Percentiles rank a stretch among this genome's conserved stretches.
Conservation (phyloP, 2,888 invertebrate species). For the Pseudococcus jackbeardsleyi region DNA sequence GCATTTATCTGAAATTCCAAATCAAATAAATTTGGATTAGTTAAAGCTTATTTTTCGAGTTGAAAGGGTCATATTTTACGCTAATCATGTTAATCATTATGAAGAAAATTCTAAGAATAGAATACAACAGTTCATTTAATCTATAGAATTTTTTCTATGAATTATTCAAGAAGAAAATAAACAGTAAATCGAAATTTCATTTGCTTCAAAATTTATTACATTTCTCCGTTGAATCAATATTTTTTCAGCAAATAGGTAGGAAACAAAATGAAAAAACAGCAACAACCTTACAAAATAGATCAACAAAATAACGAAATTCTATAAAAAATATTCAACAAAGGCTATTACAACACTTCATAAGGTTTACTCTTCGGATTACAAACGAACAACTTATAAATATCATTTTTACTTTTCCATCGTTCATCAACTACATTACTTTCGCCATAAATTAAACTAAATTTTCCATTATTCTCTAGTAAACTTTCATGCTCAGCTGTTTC, state of each 20-base stretch:
- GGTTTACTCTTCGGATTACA: background rate
- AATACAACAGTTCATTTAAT: no score
- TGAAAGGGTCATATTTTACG: no score
- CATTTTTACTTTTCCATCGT: background rate
- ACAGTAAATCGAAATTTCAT: background rate
- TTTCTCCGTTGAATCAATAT: background rate
- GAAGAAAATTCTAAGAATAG: background rate
- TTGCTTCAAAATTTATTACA: background rate
- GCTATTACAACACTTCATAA: background rate
- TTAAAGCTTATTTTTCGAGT: background rate
- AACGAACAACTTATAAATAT: background rate
- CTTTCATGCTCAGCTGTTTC: constrained; percentile 25
- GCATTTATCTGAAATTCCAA: constrained; percentile 1
- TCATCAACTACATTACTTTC: background rate
- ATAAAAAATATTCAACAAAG: background rate
- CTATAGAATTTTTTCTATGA: background rate
- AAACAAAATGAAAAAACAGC: background rate
- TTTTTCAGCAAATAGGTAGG: background rate
- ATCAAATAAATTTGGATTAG: background rate
- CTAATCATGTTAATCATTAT: background rate
- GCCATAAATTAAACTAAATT: constrained; percentile 13
- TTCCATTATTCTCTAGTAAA: background rate
- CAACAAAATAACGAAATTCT: background rate
- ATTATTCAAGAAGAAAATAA: background rate
- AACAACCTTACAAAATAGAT: background rate